Evolutionary conservation across 2,797 vertebrate species (phyloP).

Genomic region (Gymnoscopelus braueri): DNA sequence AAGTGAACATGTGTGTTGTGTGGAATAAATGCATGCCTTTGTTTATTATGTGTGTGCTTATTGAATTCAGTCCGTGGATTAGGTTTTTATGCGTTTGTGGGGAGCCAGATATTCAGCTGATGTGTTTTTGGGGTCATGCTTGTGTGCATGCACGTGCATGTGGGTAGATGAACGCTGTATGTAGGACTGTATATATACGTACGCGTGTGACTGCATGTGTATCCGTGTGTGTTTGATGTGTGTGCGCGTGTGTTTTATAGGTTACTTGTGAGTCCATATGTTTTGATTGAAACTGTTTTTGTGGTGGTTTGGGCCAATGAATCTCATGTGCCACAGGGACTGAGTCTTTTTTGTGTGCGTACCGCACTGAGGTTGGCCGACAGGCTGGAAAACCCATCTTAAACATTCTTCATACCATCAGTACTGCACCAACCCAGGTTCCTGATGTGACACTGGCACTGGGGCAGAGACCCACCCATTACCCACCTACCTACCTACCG

Average conservation of each 20-base stretch:
- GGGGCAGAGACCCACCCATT: conserved; percentile 32
- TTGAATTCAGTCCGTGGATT: conserved; percentile 13
- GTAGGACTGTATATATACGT: no score
- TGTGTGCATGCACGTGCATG: conserved; percentile 24
- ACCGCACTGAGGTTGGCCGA: conserved; percentile 54
- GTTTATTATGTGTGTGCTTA: conserved; percentile 16
- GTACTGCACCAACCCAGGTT: conserved; percentile 22
- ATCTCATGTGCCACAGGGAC: conserved; percentile 18
- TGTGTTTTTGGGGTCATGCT: neutral
- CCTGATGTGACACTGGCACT: conserved; percentile 58
- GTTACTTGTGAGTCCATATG: conserved; percentile 15
- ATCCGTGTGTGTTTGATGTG: conserved; percentile 10
- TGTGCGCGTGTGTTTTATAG: conserved; percentile 17
- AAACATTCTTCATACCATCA: conserved; percentile 17
- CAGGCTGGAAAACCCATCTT: conserved; percentile 59
- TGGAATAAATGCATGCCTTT: neutral
- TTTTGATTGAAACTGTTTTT: conserved; percentile 7
- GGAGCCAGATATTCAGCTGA: neutral
- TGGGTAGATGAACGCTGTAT: no score
- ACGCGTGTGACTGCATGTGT: neutral
- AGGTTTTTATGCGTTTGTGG: neutral
- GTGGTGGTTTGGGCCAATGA: conserved; percentile 20
- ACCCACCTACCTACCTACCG: conserved; percentile 16
- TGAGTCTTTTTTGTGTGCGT: conserved; percentile 27
- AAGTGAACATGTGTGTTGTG: neutral